Evolutionary conservation across 2,888 invertebrate species (phyloP), one percentile per base, ranked within the genome.

Genomic region (Agrotis puta): DNA sequence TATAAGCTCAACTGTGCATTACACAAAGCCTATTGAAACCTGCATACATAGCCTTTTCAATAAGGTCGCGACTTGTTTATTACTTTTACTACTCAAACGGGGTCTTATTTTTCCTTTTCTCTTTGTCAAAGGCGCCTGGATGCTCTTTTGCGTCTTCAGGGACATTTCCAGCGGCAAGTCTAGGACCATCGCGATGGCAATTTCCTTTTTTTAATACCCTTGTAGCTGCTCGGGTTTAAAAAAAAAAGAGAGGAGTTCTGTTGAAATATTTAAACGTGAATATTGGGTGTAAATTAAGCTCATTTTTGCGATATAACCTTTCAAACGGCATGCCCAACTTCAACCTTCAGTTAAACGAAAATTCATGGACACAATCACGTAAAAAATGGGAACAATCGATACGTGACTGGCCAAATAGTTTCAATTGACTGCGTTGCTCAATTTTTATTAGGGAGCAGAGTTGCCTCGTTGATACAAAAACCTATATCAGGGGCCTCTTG

Each of bases 401-500:
- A 81, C 77, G 82, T 73, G 70, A 73, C 77, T 74, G 53, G 57
- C 45, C 74, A 68, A 83, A 87, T 84, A 84, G 83, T 85, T 85
- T 82, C 84, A 82, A 86, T 88, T 83, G 87, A 82, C 76, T 81
- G 79, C 83, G 85, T 88, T 85, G 87, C 88, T 79, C 89, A 88
- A 88, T 88, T 91, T 89, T 90, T 90, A 90, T 88, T 87, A 88
- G 85, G 85, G 86, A 83, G 79, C 84, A 86, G 85, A 85, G 87
- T 85, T 82, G 76, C 73, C 83, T 81, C 83, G 85, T 87, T 88
- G 90, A 91, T 92, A 91, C 90, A 90, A 90, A 92, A 91, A 90
- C 88, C 89, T 85, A 87, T 90, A 87, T 85, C 84, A 82, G 81
- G 87, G 87, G 81, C 86, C 86, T 90, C 86, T 83, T 82, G 82